Base-by-base conservation (phyloP, 2,888 invertebrate species). In the Tenthredo mesomela region DNA sequence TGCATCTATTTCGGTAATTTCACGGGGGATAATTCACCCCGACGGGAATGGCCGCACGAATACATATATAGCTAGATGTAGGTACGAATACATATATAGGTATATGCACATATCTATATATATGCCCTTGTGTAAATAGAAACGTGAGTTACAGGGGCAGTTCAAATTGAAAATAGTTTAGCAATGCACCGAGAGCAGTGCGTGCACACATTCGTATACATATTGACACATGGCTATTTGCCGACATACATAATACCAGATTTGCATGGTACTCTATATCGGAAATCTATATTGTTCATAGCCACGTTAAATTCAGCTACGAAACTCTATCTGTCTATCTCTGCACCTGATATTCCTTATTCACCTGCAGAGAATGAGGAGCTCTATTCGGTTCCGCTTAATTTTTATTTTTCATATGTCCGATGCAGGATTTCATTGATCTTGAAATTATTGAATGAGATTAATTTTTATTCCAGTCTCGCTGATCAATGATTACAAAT, bases 191-290 rank as follows among this genome's bases (percentile, higher is more conserved):
- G n/a, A 43, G 40, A 73, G 43, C 43, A 43, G 73, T 29, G 43
- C 29, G 40, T 77, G 54, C 33, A 61, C 33, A 40, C 21, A 61
- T 80, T 21, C 21, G 58, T 25, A 7, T 21, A 15, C 29, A 21
- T 58, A 58, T 78, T 37, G 54, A 58, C 78, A 78, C 78, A 37
- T 7, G 18, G 80, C 61, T 80, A 80, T 80, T 80, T 61, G 40
- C 21, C 80, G 47, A 80, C 80, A 61, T 80, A 50, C 61, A 80
- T 80, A 61, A 80, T 61, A 80, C 33, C 40, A 61, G 80, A 80
- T 80, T 80, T 80, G 58, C 80, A 61, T 61, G 21, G 58, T 40
- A 15, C 37, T 40, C 58, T 40, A 21, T 54, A 50, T 77, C 40
- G 73, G 40, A 25, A 73, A 73, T 73, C 73, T 73, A 40, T 73